These are phyloP conservation scores for Tenthredo scrophulariae DNA, from an alignment of 2,888 invertebrate species.

Conservation along the genomic window DNA sequence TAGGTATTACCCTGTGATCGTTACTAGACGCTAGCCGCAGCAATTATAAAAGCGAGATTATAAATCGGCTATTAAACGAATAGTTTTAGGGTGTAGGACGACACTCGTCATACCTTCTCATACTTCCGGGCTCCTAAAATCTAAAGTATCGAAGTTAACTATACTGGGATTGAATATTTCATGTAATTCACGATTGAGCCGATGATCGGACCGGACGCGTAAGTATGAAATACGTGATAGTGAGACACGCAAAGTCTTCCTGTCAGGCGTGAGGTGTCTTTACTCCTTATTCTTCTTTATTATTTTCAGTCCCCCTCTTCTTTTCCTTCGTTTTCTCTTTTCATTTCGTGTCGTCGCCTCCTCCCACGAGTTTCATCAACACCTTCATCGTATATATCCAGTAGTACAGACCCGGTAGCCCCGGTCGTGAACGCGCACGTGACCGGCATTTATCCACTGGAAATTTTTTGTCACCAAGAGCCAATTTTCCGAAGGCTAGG, in stretches of 20 bases:
- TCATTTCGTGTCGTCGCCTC: slow-evolving; percentile 1
- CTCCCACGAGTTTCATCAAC: slow-evolving; percentile 59
- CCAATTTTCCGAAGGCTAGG: slow-evolving; percentile 72
- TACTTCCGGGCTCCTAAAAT: not conserved
- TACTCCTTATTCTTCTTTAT: slow-evolving; percentile 47
- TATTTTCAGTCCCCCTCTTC: slow-evolving; percentile 7
- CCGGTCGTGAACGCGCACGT: slow-evolving; percentile 66
- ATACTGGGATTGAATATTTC: not conserved
- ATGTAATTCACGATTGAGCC: slow-evolving; percentile 20
- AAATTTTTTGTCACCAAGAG: slow-evolving; percentile 57
- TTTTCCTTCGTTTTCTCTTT: slow-evolving; percentile 27
- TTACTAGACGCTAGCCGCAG: not conserved
- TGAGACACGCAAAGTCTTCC: slow-evolving; percentile 65
- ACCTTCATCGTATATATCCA: slow-evolving; percentile 52
- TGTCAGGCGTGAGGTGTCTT: slow-evolving; percentile 59
- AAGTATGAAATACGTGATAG: not conserved
- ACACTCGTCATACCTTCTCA: not conserved
- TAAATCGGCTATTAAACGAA: not conserved
- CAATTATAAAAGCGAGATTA: not conserved
- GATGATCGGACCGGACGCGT: slow-evolving; percentile 35
- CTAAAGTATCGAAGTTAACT: not conserved
- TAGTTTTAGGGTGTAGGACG: not conserved
- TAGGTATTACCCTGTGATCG: not conserved
- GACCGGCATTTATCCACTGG: slow-evolving; percentile 75
- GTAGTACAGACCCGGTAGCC: not conserved